phyloP scores from a whole-genome alignment of 64 coral and sea anemone species.

The Pocillopora verrucosa region DNA sequence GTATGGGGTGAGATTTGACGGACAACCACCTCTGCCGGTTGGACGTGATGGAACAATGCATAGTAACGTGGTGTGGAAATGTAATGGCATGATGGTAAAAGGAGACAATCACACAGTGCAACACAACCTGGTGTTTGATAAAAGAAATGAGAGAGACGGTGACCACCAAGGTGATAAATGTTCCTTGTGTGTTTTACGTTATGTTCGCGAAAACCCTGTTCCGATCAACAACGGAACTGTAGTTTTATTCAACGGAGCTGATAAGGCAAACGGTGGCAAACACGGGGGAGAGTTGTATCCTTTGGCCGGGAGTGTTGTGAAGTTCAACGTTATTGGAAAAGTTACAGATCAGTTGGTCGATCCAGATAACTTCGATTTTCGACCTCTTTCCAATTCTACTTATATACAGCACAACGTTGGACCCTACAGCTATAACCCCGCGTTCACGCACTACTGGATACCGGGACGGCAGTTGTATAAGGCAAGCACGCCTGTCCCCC shows the following conservation, averaged over 20 bases:
- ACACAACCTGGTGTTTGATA: constrained; percentile 23
- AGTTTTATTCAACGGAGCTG: constrained; percentile 44
- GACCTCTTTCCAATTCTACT: constrained; percentile 10
- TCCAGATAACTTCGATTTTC: constrained; percentile 55
- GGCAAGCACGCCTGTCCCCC: constrained; percentile 49
- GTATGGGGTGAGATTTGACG: constrained; percentile 35
- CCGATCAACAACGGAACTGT: constrained; percentile 35
- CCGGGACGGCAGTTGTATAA: constrained; percentile 63
- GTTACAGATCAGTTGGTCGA: constrained; percentile 44
- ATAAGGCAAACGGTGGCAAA: constrained; percentile 41
- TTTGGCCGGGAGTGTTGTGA: background rate
- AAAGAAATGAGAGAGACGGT: constrained; percentile 14
- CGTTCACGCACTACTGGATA: constrained; percentile 15
- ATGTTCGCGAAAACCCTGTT: constrained; percentile 49
- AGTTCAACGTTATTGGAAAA: constrained; percentile 29
- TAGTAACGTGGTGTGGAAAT: constrained; percentile 29
- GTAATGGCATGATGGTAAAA: constrained; percentile 32
- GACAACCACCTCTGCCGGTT: constrained; percentile 1
- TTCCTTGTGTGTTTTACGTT: constrained; percentile 36
- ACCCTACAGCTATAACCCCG: constrained; percentile 26
- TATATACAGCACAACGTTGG: constrained; percentile 25
- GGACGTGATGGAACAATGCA: constrained; percentile 11
- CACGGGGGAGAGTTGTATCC: background rate
- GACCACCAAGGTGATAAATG: constrained; percentile 35
- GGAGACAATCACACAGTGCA: constrained; percentile 26